Percentiles rank a stretch among this genome's conserved stretches.
These are phyloP conservation scores for Glomeris marginata DNA, from an alignment of 2,888 invertebrate species.

Conservation along the genomic window DNA sequence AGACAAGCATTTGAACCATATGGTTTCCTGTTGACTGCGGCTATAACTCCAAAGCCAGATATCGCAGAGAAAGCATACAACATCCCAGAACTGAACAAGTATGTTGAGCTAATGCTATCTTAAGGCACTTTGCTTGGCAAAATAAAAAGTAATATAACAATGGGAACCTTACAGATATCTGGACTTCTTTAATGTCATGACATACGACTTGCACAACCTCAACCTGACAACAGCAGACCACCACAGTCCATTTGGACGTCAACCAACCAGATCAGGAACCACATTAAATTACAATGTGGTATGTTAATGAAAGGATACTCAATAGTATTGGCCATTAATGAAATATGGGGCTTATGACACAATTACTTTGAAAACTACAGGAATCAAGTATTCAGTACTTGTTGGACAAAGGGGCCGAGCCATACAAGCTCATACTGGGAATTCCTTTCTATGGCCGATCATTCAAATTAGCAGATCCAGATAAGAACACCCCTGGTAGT, in stretches of 20 bases:
- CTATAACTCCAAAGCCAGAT: conserved; percentile 73
- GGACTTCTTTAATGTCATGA: conserved; percentile 83
- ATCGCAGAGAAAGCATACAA: conserved; percentile 76
- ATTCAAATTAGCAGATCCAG: conserved; percentile 48
- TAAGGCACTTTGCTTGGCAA: no score
- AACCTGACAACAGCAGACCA: conserved; percentile 88
- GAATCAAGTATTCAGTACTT: conserved; percentile 75
- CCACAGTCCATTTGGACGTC: conserved; percentile 67
- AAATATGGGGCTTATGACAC: not conserved
- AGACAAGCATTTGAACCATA: conserved; percentile 42
- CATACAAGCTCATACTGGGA: conserved; percentile 64
- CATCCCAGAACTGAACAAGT: conserved; percentile 48
- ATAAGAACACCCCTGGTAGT: conserved; percentile 48
- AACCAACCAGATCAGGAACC: conserved; percentile 56
- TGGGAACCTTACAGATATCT: conserved; percentile 39
- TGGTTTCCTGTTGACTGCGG: conserved; percentile 56
- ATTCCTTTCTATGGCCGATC: conserved; percentile 81
- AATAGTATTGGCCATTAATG: not conserved
- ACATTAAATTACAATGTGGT: conserved; percentile 65
- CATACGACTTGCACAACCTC: conserved; percentile 79
- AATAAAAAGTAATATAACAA: no score
- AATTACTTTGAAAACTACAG: conserved; percentile 27
- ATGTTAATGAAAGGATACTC: conserved; percentile 26
- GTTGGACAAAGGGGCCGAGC: conserved; percentile 58
- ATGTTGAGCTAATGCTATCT: not conserved